phyloP scores from a whole-genome alignment of 2,888 invertebrate species.

The Leptopterna dolabrata region DNA sequence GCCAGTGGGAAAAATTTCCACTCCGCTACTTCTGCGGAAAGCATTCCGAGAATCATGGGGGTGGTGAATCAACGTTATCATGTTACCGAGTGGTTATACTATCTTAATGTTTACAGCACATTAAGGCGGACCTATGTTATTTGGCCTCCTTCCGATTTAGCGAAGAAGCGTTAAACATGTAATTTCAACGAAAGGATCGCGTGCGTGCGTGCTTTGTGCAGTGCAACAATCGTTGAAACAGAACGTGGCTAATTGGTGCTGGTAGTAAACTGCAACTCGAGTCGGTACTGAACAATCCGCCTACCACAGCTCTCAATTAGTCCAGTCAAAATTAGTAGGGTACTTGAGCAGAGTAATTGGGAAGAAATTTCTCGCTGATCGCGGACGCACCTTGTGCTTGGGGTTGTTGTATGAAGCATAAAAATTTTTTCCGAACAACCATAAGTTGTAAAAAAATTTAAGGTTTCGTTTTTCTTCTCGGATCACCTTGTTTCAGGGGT shows the following conservation, averaged over 20 bases:
- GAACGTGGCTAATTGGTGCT: neutral
- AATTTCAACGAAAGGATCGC: neutral
- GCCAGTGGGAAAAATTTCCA: neutral
- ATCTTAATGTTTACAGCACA: neutral
- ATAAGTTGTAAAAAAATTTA: too few species aligned
- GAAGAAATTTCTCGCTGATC: too few species aligned
- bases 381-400: too few species aligned
- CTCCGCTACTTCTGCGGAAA: neutral
- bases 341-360: too few species aligned
- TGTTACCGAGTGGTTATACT: neutral
- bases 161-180: neutral
- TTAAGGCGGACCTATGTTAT: neutral
- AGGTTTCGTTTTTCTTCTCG: too few species aligned
- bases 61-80: neutral
- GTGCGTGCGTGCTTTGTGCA: neutral
- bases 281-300: neutral
- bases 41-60: neutral
- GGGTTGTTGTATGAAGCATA: too few species aligned
- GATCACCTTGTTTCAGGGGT: too few species aligned
- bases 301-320: too few species aligned
- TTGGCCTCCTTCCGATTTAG: neutral
- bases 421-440: too few species aligned
- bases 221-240: neutral
- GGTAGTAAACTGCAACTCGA: neutral
- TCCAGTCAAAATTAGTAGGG: too few species aligned